phyloP scores from a whole-genome alignment of 2,888 invertebrate genomes.

The Argyresthia goedartella region DNA sequence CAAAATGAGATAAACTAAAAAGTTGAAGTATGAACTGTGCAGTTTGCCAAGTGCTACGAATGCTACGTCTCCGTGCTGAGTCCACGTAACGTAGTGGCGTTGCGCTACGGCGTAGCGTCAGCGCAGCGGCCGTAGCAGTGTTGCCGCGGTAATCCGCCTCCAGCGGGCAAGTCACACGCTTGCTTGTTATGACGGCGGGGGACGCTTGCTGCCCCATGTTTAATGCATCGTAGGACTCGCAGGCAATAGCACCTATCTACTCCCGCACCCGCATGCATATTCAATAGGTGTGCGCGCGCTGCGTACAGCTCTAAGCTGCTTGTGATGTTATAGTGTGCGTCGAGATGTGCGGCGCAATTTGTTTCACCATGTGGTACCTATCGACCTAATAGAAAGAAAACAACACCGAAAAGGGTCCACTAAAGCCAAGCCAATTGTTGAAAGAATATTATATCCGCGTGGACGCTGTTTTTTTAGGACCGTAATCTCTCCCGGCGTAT shows the following conservation, averaged over 20 bases:
- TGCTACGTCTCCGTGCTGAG: not conserved
- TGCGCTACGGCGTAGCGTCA: conserved; percentile 29
- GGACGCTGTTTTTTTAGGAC: conserved; percentile 68
- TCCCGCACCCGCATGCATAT: conserved; percentile 16
- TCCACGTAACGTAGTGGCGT: conserved; percentile 4
- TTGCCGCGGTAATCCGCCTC: conserved; percentile 40
- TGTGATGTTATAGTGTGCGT: not conserved
- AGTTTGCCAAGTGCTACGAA: not conserved
- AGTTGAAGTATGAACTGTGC: too few species aligned
- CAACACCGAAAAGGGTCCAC: not conserved
- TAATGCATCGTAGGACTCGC: conserved; percentile 30
- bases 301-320: not conserved
- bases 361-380: too few species aligned
- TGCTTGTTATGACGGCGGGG: conserved; percentile 30
- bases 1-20: too few species aligned
- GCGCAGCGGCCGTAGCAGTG: conserved; percentile 12
- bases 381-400: conserved; percentile 11
- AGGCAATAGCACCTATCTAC: too few species aligned
- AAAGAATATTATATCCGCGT: conserved; percentile 57
- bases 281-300: conserved; percentile 12
- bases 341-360: not conserved
- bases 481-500: conserved; percentile 64
- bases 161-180: conserved; percentile 58
- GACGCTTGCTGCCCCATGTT: conserved; percentile 54
- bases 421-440: conserved; percentile 40